Conservation (phyloP, 2,797 vertebrate genomes). For the Cottoperca gobio region DNA sequence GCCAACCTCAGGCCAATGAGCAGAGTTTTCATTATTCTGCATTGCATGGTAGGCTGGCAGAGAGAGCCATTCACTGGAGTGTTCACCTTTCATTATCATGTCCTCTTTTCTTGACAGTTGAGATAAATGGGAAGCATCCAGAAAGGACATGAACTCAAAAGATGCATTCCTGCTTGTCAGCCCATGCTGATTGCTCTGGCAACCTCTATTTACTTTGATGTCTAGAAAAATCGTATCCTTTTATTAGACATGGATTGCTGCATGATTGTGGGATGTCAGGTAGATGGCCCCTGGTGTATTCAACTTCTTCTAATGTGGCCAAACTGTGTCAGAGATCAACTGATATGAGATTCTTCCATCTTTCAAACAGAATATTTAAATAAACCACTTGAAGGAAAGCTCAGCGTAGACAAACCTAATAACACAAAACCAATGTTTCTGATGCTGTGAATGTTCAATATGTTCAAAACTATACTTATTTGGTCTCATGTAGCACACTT, state of each 20-base stretch:
- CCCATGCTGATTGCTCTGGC: slow-evolving; percentile 62
- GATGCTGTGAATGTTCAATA: no score
- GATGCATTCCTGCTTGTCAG: slow-evolving; percentile 78
- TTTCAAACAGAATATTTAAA: slow-evolving; percentile 20
- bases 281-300: slow-evolving; percentile 33
- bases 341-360: neutral
- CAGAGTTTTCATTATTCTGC: slow-evolving; percentile 64
- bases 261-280: slow-evolving; percentile 52
- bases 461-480: neutral
- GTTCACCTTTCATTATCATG: slow-evolving; percentile 81
- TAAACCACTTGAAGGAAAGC: neutral
- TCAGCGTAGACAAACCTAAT: neutral
- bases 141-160: slow-evolving; percentile 76
- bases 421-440: no score
- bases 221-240: slow-evolving; percentile 51
- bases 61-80: slow-evolving; percentile 67
- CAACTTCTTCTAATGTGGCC: slow-evolving; percentile 30
- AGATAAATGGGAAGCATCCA: slow-evolving; percentile 81
- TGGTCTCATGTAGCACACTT: neutral
- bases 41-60: slow-evolving; percentile 55
- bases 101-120: slow-evolving; percentile 78
- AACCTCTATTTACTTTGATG: slow-evolving; percentile 75
- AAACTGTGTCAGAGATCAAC: slow-evolving; percentile 30
- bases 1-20: slow-evolving; percentile 38
- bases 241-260: slow-evolving; percentile 55